Evolutionary conservation across 2,113 vertebrate species (phyloP), one percentile per base, ranked within the genome.

Genomic region (Trachemys scripta): DNA sequence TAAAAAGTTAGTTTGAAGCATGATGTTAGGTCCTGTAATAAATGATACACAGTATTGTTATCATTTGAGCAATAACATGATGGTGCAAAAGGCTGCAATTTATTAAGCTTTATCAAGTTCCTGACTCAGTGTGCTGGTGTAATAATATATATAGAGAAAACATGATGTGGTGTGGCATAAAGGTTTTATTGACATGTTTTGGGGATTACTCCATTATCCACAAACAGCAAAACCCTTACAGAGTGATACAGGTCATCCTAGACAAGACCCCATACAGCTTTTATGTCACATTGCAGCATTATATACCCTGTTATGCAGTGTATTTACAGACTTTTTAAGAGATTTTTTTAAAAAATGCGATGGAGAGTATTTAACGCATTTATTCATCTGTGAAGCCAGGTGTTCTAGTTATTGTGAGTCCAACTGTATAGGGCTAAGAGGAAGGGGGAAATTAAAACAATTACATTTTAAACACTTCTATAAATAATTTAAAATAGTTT

Each of bases 81-180:
- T 89, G 51, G 62, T 78, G 88, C 83, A 84, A 88, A 94, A 96
- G 72, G 9, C 57, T 90, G 50, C 83, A 93, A 96, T 79, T 35
- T 87, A 92, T 93, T 95, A 96, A 95, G 91, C 79, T 88, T 87
- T 92, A 8, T 92, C 90, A 92, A 54, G 79, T 90, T 79, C 65
- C 38, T n/a, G 22, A 53, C 50, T 76, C 5, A 42, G 2, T 59
- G 35, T 69, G 47, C 24, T 22, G 51, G 42, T n/a, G 3, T 24
- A 13, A 20, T 7, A 62, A 17, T 62, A 16, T 24, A 50, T 14
- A 56, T 59, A 25, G 10, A 80, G 53, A 79, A 85, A 5, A 6
- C 31, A 82, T 50, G 45, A 5, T 85, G 25, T 47, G 80, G 84
- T 93, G 35, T 82, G 42, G 10, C 47, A 56, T 38, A 38, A n/a